Conservation (phyloP, 2,113 vertebrate species). For the Strix aluco region DNA sequence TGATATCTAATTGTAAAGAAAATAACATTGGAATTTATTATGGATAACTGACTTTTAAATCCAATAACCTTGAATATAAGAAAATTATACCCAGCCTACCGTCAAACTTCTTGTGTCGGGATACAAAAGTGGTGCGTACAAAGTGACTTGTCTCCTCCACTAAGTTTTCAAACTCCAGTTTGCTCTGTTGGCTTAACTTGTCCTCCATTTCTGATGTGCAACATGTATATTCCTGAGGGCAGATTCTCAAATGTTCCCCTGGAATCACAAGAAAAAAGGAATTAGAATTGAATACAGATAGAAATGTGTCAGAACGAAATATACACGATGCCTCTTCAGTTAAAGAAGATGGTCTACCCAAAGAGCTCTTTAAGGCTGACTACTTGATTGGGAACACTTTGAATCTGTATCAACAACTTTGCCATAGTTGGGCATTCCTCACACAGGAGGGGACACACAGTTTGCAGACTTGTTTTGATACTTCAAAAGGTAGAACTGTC, state of each 20-base stretch:
- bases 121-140: constrained; percentile 90
- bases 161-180: constrained; percentile 90
- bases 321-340: not conserved
- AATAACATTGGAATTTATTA: not conserved
- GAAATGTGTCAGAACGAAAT: not conserved
- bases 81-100: constrained; percentile 76
- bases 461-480: not conserved
- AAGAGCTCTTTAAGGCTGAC: not conserved
- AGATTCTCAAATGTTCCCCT: constrained; percentile 91
- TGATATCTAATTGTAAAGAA: not conserved
- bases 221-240: constrained; percentile 90
- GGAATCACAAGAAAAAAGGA: constrained; percentile 17
- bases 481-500: not conserved
- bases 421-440: not conserved
- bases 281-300: not conserved
- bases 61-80: constrained; percentile 12
- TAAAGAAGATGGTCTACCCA: not conserved
- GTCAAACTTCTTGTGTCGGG: constrained; percentile 92
- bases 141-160: constrained; percentile 89
- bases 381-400: not conserved
- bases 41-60: not conserved
- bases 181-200: constrained; percentile 88
- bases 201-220: constrained; percentile 95
- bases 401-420: not conserved
- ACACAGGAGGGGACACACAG: not conserved